Percentiles rank a stretch among this genome's conserved stretches.
Conservation (phyloP, 2,797 vertebrate species). For the Pitangus sulphuratus region DNA sequence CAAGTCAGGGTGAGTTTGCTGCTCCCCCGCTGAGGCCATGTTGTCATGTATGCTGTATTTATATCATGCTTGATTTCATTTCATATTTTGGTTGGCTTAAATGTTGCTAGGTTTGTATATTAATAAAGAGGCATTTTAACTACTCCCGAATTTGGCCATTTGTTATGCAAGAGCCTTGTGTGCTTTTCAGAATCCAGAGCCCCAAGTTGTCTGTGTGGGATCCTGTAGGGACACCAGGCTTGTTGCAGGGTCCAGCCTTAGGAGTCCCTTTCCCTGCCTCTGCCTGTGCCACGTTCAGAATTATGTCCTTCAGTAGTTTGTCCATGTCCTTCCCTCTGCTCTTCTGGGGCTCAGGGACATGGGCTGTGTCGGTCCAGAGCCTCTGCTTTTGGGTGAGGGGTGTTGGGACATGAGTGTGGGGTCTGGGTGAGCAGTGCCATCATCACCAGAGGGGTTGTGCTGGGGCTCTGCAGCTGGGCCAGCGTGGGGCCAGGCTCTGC, state of each 20-base stretch:
- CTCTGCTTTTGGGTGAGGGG: not conserved
- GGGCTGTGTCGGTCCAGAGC: not conserved
- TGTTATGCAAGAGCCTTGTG: not conserved
- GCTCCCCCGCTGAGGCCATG: not conserved
- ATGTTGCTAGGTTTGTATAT: constrained; percentile 57
- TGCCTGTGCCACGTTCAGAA: not conserved
- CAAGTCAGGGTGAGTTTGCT: not conserved
- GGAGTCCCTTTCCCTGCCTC: not conserved
- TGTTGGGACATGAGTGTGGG: fast-evolving
- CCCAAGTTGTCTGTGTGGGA: not conserved
- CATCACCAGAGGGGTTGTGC: too few relatives aligned
- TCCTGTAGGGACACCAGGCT: not conserved
- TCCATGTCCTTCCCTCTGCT: not conserved
- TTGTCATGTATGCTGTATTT: constrained; percentile 23
- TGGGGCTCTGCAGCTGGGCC: not conserved
- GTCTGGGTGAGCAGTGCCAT: not conserved
- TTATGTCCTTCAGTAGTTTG: fast-evolving
- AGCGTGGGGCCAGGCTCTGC: fast-evolving
- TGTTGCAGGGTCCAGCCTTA: not conserved
- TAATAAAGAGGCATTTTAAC: constrained; percentile 67
- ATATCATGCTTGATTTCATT: constrained; percentile 5
- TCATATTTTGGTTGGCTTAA: constrained; percentile 12
- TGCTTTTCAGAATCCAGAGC: not conserved
- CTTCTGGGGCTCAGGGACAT: fast-evolving
- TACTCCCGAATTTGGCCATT: not conserved